Evolutionary conservation across 2,797 vertebrate genomes (phyloP).

Genomic region (Lophius americanus): DNA sequence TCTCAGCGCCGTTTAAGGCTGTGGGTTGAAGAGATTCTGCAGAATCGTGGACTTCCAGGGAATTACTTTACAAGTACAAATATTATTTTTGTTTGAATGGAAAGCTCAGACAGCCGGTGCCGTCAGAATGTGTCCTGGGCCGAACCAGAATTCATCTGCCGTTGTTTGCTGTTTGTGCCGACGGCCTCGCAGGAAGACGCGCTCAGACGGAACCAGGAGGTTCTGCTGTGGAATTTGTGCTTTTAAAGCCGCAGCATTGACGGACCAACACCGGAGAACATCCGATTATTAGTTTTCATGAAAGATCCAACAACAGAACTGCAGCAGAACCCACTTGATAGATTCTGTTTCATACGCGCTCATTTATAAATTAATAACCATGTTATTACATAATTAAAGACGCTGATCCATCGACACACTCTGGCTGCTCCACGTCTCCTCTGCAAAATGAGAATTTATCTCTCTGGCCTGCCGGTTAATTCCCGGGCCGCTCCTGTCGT

Average conservation of each 20-base stretch:
- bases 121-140: conserved; percentile 29
- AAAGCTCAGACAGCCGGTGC: conserved; percentile 24
- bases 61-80: conserved; percentile 29
- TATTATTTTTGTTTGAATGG: conserved; percentile 28
- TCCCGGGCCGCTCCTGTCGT: conserved; percentile 74
- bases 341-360: too few relatives aligned
- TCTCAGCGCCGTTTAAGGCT: conserved; percentile 31
- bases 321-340: background rate
- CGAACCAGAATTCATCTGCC: conserved; percentile 38
- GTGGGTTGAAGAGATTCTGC: conserved; percentile 38
- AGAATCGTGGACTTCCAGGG: conserved; percentile 39
- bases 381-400: conserved; percentile 9
- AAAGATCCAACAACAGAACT: conserved; percentile 12
- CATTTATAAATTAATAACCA: background rate
- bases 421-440: conserved; percentile 19
- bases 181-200: background rate
- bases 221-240: conserved; percentile 18
- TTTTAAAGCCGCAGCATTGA: conserved; percentile 19
- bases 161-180: conserved; percentile 53
- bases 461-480: conserved; percentile 65
- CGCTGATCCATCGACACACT: conserved; percentile 9
- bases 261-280: conserved; percentile 13
- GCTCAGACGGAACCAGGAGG: too few relatives aligned
- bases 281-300: conserved; percentile 9
- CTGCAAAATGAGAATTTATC: conserved; percentile 46